A percentile compares a stretch with the other conserved stretches of the same genome.
Evolutionary conservation across 2,888 invertebrate genomes (phyloP).

Genomic region (Formica aserva): DNA sequence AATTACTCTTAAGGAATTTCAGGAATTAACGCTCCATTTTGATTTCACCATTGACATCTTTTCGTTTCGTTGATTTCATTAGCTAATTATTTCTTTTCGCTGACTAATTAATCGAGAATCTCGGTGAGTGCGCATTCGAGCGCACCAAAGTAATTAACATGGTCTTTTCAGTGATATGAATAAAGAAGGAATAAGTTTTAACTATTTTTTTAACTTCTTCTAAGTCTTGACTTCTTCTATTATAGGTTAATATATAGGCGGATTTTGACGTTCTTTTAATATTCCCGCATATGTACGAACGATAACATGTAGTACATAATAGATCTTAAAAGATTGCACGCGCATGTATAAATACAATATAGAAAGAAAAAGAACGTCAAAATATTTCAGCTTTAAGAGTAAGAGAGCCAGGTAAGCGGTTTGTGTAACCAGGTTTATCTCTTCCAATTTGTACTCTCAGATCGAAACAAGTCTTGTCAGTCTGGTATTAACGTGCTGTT

Average conservation of each 20-base stretch:
- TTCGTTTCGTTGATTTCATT: constrained; percentile 48
- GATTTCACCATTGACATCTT: constrained; percentile 35
- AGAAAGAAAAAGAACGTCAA: constrained; percentile 69
- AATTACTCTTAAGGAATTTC: constrained; percentile 52
- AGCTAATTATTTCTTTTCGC: constrained; percentile 40
- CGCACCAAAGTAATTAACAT: constrained; percentile 57
- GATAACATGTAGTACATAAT: background rate
- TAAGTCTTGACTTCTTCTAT: constrained; percentile 56
- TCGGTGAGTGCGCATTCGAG: constrained; percentile 39
- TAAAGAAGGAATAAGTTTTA: constrained; percentile 62
- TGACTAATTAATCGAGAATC: constrained; percentile 51
- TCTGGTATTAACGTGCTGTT: constrained; percentile 86
- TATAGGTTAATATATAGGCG: constrained; percentile 70
- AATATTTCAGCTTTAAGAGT: constrained; percentile 77
- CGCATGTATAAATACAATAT: constrained; percentile 27
- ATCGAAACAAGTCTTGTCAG: constrained; percentile 83
- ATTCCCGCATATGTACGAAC: background rate
- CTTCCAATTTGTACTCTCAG: constrained; percentile 72
- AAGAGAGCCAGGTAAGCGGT: constrained; percentile 70
- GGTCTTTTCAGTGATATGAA: constrained; percentile 68
- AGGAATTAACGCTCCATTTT: constrained; percentile 47
- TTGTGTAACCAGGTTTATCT: constrained; percentile 64
- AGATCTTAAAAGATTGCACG: background rate
- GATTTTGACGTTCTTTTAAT: constrained; percentile 76
- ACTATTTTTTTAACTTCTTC: constrained; percentile 54